Conservation (phyloP, 2,888 invertebrate species). For the Pimpla rufipes region DNA sequence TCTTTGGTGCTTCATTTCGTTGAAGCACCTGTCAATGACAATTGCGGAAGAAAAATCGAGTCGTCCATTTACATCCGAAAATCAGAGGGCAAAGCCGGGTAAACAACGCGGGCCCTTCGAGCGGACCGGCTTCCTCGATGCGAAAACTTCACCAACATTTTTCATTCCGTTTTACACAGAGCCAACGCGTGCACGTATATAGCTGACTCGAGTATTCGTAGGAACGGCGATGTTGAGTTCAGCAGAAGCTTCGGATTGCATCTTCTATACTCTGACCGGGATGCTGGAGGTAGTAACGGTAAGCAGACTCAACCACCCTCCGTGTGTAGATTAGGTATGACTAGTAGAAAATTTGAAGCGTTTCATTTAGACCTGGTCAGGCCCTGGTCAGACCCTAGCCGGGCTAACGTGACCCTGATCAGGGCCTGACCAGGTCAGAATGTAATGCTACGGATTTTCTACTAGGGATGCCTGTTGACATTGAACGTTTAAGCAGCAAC, state of each 20-base stretch:
- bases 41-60: too few relatives aligned
- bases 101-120: conserved; percentile 32
- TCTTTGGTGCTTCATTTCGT: too few relatives aligned
- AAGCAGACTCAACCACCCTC: neutral
- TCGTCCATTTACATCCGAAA: too few relatives aligned
- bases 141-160: conserved; percentile 43
- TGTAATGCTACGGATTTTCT: too few relatives aligned
- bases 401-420: too few relatives aligned
- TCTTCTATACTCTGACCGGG: neutral
- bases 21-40: too few relatives aligned
- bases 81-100: too few relatives aligned
- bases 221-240: neutral
- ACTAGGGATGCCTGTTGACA: neutral
- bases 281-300: neutral
- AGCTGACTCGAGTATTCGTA: conserved; percentile 34
- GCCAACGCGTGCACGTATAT: conserved; percentile 19
- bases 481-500: conserved; percentile 3
- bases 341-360: too few relatives aligned
- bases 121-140: neutral
- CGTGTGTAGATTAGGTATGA: neutral
- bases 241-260: conserved; percentile 10
- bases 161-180: conserved; percentile 41
- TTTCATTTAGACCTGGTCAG: too few relatives aligned
- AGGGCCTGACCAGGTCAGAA: too few relatives aligned
- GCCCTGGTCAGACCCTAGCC: too few relatives aligned